phyloP scores from a whole-genome alignment of 1,140 invertebrate species.

The Nasonia giraulti region DNA sequence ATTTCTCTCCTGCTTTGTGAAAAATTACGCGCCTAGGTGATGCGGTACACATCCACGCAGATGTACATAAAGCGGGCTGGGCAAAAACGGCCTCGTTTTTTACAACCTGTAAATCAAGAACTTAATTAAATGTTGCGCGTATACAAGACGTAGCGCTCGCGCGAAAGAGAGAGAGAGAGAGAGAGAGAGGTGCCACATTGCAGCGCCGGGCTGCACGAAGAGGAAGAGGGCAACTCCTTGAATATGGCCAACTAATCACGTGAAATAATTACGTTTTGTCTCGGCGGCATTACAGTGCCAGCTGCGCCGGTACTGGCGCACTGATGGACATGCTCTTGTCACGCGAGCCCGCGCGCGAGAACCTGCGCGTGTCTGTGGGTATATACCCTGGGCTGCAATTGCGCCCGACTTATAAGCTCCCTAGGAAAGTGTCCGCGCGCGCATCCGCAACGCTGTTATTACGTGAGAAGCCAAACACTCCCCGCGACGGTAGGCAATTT shows the following conservation, averaged over 20 bases:
- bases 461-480: not conserved
- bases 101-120: slow-evolving; percentile 41
- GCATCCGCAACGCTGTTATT: not conserved
- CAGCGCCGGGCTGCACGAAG: slow-evolving; percentile 38
- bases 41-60: not conserved
- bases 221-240: slow-evolving; percentile 53
- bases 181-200: slow-evolving; percentile 7
- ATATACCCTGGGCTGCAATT: not conserved
- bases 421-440: not conserved
- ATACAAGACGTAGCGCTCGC: slow-evolving; percentile 19
- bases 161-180: no score
- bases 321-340: slow-evolving; percentile 68
- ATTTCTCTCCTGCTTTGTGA: not conserved
- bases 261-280: slow-evolving; percentile 72
- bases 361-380: not conserved
- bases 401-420: no score
- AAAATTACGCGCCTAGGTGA: not conserved
- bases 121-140: slow-evolving; percentile 41
- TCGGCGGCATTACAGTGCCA: slow-evolving; percentile 56
- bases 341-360: slow-evolving; percentile 58
- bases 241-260: slow-evolving; percentile 67
- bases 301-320: slow-evolving; percentile 43
- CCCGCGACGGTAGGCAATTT: not conserved
- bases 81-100: slow-evolving; percentile 24
- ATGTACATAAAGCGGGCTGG: not conserved